These are phyloP conservation scores for Temnopleurus reevesii DNA, from an alignment of 53 echinoderm and acorn worm species.

Conservation along the genomic window DNA sequence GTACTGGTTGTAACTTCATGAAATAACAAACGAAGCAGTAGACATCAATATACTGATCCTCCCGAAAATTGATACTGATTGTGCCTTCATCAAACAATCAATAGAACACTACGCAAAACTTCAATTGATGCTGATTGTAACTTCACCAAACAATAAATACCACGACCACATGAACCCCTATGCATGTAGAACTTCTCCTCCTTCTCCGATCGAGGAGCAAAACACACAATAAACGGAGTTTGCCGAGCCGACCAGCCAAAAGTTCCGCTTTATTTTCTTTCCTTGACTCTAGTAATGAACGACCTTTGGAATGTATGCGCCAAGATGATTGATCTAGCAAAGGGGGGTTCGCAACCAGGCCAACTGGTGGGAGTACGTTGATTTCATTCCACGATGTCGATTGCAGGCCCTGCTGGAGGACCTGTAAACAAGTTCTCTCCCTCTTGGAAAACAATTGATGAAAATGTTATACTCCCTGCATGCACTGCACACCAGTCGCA, in stretches of 20 bases:
- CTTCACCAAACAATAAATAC: neutral
- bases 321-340: constrained; percentile 6
- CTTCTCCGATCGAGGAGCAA: neutral
- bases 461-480: neutral
- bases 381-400: neutral
- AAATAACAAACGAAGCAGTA: too few relatives aligned
- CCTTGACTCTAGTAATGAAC: constrained; percentile 32
- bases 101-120: neutral
- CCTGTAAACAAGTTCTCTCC: constrained; percentile 23
- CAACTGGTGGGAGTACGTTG: constrained; percentile 13
- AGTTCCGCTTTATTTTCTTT: constrained; percentile 35
- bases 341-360: constrained; percentile 19
- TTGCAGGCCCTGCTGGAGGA: constrained; percentile 23
- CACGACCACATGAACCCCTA: neutral
- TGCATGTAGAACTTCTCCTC: too few relatives aligned
- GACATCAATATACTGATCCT: too few relatives aligned
- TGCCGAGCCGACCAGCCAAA: neutral
- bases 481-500: neutral
- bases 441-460: constrained; percentile 18
- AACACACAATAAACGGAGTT: constrained; percentile 28
- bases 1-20: too few relatives aligned
- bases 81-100: neutral
- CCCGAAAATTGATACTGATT: neutral
- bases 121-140: neutral
- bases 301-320: constrained; percentile 35